phyloP scores from a whole-genome alignment of 1,140 invertebrate species.

The Drosophila rhopaloa region DNA sequence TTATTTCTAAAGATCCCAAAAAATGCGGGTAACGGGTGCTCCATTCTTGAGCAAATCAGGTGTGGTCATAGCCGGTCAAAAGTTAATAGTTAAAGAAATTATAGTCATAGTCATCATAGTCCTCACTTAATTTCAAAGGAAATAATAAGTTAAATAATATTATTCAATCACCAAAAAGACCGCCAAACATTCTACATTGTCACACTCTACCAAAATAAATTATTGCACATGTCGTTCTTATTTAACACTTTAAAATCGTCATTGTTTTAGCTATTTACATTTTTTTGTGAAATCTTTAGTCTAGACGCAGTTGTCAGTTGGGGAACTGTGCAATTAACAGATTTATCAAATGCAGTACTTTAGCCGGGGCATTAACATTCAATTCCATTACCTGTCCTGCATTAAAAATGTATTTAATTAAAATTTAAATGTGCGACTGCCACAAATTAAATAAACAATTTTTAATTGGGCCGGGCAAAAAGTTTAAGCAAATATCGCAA shows the following conservation, averaged over 20 bases:
- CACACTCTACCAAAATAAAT: neutral
- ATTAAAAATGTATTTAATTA: conserved; percentile 77
- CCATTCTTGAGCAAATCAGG: too few relatives aligned
- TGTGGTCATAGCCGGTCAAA: too few relatives aligned
- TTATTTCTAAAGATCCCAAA: too few relatives aligned
- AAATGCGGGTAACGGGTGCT: too few relatives aligned
- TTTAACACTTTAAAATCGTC: neutral
- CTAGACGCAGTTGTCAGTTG: conserved; percentile 36
- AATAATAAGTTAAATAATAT: too few relatives aligned
- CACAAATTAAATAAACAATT: conserved; percentile 81
- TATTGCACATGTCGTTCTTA: neutral
- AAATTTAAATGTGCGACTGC: conserved; percentile 74
- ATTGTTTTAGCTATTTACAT: neutral
- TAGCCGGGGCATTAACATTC: conserved; percentile 36
- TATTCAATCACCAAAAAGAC: too few relatives aligned
- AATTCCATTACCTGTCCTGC: conserved; percentile 53
- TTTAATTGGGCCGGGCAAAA: conserved; percentile 77
- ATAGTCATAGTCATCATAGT: too few relatives aligned
- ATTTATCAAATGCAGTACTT: conserved; percentile 49
- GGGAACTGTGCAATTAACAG: conserved; percentile 38
- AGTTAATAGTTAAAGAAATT: too few relatives aligned
- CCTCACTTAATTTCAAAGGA: too few relatives aligned
- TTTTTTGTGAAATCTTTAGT: conserved; percentile 4
- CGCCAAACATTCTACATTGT: too few relatives aligned
- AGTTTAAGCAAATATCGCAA: conserved; percentile 67